Percentiles rank a stretch among this genome's conserved stretches.
Evolutionary conservation across 2,113 vertebrate genomes (phyloP).

Genomic region (Tachuris rubrigastra): DNA sequence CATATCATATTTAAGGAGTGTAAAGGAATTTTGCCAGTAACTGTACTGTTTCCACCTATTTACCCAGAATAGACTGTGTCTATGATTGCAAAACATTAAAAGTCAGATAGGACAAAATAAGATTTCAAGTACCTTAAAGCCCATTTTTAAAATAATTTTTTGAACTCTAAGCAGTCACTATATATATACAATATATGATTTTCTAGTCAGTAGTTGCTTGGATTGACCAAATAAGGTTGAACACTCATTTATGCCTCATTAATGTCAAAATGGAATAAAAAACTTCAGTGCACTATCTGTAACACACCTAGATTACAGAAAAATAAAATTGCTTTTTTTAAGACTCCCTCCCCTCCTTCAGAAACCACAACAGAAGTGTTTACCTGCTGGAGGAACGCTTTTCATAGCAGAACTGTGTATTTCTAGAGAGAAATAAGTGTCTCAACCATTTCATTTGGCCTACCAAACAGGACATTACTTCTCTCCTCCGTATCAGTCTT

Average conservation of each 20-base stretch:
- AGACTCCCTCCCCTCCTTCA: background rate
- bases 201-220: background rate
- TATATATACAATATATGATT: background rate
- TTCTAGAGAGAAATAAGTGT: slow-evolving; percentile 11
- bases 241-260: background rate
- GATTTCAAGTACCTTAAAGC: background rate
- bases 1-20: background rate
- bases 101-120: slow-evolving; percentile 25
- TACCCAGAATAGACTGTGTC: background rate
- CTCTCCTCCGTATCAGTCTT: slow-evolving; percentile 30
- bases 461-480: background rate
- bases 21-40: background rate
- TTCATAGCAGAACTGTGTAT: background rate
- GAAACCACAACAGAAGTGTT: background rate
- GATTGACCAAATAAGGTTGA: slow-evolving; percentile 29
- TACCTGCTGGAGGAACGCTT: slow-evolving; percentile 21
- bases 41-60: background rate
- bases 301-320: background rate
- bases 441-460: background rate
- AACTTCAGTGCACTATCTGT: background rate
- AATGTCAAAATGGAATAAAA: background rate
- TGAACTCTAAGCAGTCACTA: slow-evolving; percentile 20
- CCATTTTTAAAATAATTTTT: slow-evolving; percentile 1
- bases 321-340: slow-evolving; percentile 31
- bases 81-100: background rate